Conservation (phyloP, 1,140 invertebrate genomes). For the Eueides isabella region DNA sequence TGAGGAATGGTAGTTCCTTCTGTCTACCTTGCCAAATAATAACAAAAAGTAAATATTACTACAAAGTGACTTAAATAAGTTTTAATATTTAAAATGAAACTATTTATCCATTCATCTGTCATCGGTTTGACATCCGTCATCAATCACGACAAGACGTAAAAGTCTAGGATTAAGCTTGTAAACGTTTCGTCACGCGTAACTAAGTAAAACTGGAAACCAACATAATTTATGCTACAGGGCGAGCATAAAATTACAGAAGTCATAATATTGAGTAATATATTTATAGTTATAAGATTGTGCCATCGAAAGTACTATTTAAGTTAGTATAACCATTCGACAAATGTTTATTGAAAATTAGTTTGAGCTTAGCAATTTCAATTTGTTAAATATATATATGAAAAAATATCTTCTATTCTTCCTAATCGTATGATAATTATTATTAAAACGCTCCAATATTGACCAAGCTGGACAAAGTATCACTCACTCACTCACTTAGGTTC, state of each 20-base stretch:
- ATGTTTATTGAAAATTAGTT: constrained; percentile 13
- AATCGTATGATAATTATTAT: too few species aligned
- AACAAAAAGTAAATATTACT: too few species aligned
- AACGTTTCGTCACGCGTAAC: constrained; percentile 59
- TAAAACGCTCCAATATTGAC: too few species aligned
- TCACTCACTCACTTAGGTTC: too few species aligned
- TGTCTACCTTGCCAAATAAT: too few species aligned
- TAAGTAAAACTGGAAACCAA: constrained; percentile 42
- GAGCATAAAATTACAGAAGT: constrained; percentile 26
- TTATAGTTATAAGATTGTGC: constrained; percentile 27
- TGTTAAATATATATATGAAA: too few species aligned
- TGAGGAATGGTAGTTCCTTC: too few species aligned
- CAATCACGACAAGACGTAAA: constrained; percentile 68
- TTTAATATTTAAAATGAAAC: background rate
- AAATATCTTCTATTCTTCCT: too few species aligned
- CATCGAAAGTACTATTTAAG: constrained; percentile 38
- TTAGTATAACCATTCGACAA: constrained; percentile 27
- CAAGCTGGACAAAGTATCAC: too few species aligned
- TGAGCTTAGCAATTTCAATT: background rate
- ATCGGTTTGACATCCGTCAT: constrained; percentile 54
- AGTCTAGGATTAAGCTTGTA: constrained; percentile 59
- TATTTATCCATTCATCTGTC: constrained; percentile 42
- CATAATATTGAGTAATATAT: constrained; percentile 40
- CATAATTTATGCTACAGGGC: constrained; percentile 43
- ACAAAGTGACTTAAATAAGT: background rate